Conservation (phyloP, 1,140 invertebrate species). For the Rhynchophorus ferrugineus region DNA sequence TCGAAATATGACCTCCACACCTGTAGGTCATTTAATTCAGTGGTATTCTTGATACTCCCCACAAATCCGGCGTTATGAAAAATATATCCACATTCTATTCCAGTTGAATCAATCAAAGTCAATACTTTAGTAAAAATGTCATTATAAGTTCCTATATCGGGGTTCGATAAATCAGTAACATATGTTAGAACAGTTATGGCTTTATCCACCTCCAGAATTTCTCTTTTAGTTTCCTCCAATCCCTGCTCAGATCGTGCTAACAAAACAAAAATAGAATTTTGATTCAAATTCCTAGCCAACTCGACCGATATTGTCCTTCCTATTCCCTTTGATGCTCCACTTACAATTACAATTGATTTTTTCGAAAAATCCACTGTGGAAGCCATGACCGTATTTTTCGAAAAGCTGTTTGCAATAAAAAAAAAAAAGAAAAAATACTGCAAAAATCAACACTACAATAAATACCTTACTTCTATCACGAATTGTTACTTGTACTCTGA, state of each 20-base stretch:
- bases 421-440: no score
- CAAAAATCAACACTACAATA: no score
- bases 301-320: constrained; percentile 68
- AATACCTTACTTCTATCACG: no score
- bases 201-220: constrained; percentile 46
- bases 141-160: constrained; percentile 43
- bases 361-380: constrained; percentile 40
- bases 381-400: constrained; percentile 20
- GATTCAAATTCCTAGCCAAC: constrained; percentile 46
- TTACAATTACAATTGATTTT: constrained; percentile 56
- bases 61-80: constrained; percentile 87
- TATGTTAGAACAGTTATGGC: constrained; percentile 45
- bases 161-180: constrained; percentile 52
- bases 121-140: constrained; percentile 44
- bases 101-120: constrained; percentile 33
- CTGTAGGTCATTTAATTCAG: constrained; percentile 51
- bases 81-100: constrained; percentile 60
- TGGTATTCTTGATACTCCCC: constrained; percentile 62
- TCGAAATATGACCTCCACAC: constrained; percentile 62
- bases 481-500: no score
- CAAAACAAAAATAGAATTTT: constrained; percentile 61
- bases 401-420: neutral
- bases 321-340: constrained; percentile 84
- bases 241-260: constrained; percentile 62
- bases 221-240: constrained; percentile 54